Conservation (phyloP, 1,140 invertebrate species). For the Heliconius hermathena region DNA sequence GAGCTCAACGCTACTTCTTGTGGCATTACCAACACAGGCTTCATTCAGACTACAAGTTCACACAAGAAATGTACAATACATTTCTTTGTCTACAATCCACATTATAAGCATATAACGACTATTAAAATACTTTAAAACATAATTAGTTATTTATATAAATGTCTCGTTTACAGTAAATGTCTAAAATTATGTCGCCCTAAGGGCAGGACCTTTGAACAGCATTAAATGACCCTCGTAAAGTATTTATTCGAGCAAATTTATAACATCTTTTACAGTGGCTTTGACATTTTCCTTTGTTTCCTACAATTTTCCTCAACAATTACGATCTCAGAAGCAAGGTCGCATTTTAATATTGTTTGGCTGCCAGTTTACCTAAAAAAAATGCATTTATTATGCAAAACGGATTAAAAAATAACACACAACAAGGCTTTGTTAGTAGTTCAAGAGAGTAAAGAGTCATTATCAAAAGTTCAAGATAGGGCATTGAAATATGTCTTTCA, state of each 20-base stretch:
- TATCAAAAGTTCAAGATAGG: no score
- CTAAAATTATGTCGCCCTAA: background rate
- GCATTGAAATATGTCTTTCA: no score
- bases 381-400: background rate
- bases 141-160: background rate
- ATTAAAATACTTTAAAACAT: background rate
- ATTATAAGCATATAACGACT: no score
- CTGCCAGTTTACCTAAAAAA: background rate
- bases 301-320: conserved; percentile 22
- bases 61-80: no score
- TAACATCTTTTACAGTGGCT: background rate
- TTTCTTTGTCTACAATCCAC: no score
- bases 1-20: no score
- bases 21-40: no score
- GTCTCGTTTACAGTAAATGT: background rate
- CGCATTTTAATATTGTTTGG: background rate
- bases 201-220: background rate
- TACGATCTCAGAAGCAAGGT: conserved; percentile 9
- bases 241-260: background rate
- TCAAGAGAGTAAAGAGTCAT: no score
- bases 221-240: background rate
- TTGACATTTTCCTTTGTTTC: conserved; percentile 12
- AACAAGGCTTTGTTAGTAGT: background rate
- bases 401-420: background rate
- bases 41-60: no score